A percentile compares a stretch with the other conserved stretches of the same genome.
These are phyloP conservation scores for Butastur rufipennis DNA, from an alignment of 2,113 vertebrate species.

Conservation along the genomic window DNA sequence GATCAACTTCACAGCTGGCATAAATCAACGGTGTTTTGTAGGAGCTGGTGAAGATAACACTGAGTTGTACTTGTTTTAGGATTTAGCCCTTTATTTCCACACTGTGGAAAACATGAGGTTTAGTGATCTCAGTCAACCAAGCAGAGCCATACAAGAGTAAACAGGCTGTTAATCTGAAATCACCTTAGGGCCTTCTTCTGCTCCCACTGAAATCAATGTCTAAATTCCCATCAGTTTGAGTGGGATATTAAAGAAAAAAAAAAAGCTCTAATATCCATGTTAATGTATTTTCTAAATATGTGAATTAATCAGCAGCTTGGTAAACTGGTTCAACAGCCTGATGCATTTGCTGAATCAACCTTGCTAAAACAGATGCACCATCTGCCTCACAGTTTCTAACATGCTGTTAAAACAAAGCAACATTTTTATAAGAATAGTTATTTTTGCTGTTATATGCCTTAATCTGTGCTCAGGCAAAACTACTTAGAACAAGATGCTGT, in stretches of 20 bases:
- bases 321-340: conserved; percentile 54
- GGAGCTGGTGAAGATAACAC: background rate
- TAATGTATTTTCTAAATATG: conserved; percentile 57
- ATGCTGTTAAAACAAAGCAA: conserved; percentile 3
- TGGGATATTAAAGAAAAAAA: conserved; percentile 30
- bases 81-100: background rate
- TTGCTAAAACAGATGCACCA: conserved; percentile 34
- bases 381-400: conserved; percentile 23
- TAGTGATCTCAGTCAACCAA: background rate
- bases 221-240: conserved; percentile 40
- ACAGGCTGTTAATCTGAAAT: conserved; percentile 33
- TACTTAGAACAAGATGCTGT: background rate
- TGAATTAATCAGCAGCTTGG: conserved; percentile 50
- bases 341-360: conserved; percentile 59
- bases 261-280: conserved; percentile 42
- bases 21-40: background rate
- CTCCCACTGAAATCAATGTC: conserved; percentile 39
- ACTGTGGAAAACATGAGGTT: background rate
- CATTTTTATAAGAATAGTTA: background rate
- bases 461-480: background rate
- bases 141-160: conserved; percentile 28
- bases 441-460: background rate
- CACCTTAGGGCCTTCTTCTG: conserved; percentile 11
- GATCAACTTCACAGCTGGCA: background rate
- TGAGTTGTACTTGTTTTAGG: background rate